Percentiles rank a stretch among this genome's conserved stretches.
phyloP scores from a whole-genome alignment of 2,888 invertebrate species.

The Drosophila mayaguana region DNA sequence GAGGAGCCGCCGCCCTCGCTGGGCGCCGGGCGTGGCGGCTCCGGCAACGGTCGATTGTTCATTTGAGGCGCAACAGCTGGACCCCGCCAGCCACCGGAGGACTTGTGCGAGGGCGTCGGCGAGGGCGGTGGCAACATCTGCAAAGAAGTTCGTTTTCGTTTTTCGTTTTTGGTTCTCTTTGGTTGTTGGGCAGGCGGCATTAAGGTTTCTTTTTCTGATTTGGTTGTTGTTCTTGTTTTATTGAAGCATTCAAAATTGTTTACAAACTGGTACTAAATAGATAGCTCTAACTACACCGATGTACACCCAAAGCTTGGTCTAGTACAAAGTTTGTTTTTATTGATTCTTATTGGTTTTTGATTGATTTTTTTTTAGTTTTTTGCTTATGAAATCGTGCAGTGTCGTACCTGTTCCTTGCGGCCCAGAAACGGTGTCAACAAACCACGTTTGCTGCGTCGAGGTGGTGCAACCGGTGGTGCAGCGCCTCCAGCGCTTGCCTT shows the following conservation, averaged over 20 bases:
- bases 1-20: constrained; percentile 82
- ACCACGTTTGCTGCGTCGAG: constrained; percentile 87
- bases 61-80: constrained; percentile 39
- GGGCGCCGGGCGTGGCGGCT: constrained; percentile 85
- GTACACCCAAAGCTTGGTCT: constrained; percentile 8
- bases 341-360: background rate
- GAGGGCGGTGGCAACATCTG: constrained; percentile 77
- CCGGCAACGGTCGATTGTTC: constrained; percentile 86
- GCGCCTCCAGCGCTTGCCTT: constrained; percentile 85
- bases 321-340: constrained; percentile 49
- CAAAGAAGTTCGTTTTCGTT: constrained; percentile 39
- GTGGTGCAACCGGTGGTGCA: constrained; percentile 88
- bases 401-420: constrained; percentile 85
- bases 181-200: constrained; percentile 40
- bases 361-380: constrained; percentile 40
- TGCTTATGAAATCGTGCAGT: constrained; percentile 85
- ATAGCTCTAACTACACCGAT: constrained; percentile 49
- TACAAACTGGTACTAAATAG: constrained; percentile 72
- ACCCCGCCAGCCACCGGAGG: constrained; percentile 63
- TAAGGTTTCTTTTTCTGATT: constrained; percentile 34
- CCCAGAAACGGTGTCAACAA: constrained; percentile 86
- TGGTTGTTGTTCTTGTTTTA: constrained; percentile 51
- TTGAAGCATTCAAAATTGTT: constrained; percentile 75
- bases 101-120: constrained; percentile 80
- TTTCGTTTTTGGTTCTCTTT: constrained; percentile 34